Base-by-base conservation (phyloP, 2,888 invertebrate species). In the Venusia cambrica region DNA sequence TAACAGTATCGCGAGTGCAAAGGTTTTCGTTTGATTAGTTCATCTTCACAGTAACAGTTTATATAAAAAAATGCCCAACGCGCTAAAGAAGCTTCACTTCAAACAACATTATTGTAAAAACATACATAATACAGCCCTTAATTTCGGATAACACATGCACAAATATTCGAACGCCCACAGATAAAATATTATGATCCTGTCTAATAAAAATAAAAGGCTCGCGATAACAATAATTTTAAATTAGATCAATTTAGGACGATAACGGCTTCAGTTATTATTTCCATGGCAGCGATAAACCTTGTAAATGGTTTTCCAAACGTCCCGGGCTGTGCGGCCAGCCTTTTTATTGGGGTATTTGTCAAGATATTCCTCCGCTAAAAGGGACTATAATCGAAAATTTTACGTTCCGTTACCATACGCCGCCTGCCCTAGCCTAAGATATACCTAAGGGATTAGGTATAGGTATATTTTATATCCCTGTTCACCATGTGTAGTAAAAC, bases 291-390 rank as follows among this genome's bases (percentile, higher is more conserved):
- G 76, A 84, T 84, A 85, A 85, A 84, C 70, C 80, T 84, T 80
- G 80, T 78, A 77, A 84, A 85, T 83, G 80, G 84, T 78, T 84
- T 84, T 83, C 78, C 84, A 77, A 84, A 83, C 78, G 80, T 71
- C 73, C 76, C 70, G 71, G 51, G 73, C 67, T 56, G 77, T 69
- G 72, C 74, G 70, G 67, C 67, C 73, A 73, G 78, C 72, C 75
- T 75, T 83, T 84, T 84, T 85, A 85, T 83, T 80, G 71, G 70
- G 81, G 72, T 77, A 80, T 84, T 84, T 85, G 83, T 85, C 84
- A 83, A 79, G 84, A 84, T 79, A 80, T 79, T 72, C 71, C 56
- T 54, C 62, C 63, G 67, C 66, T 71, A 71, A 73, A 62, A 75
- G 72, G 77, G 78, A 73, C 72, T 65, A 67, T 79, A 74, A 78